A percentile compares a stretch with the other conserved stretches of the same genome.
These are phyloP conservation scores for Morelia viridis DNA, from an alignment of 2,797 vertebrate genomes.

Conservation along the genomic window DNA sequence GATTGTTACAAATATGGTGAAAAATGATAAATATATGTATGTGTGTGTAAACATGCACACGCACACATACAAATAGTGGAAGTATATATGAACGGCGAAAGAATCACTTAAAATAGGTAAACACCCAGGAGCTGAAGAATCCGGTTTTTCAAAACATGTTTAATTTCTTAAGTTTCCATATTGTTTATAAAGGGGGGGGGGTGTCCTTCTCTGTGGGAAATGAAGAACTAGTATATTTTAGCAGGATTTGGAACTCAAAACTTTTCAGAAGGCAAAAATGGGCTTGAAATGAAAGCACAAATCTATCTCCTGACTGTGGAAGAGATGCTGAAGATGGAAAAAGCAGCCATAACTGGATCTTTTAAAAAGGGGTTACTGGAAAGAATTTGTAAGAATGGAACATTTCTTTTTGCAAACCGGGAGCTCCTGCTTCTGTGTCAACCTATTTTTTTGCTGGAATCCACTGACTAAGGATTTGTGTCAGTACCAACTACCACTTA, in stretches of 20 bases:
- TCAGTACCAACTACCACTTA: neutral
- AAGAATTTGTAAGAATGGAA: neutral
- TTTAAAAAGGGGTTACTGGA: neutral
- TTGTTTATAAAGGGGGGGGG: neutral
- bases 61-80: neutral
- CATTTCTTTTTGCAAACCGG: neutral
- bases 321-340: neutral
- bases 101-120: conserved; percentile 38
- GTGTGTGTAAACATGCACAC: conserved; percentile 16
- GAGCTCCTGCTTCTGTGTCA: neutral
- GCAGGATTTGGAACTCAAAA: neutral
- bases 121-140: conserved; percentile 29
- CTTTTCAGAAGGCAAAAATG: neutral
- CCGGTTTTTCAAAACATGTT: conserved; percentile 7
- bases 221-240: neutral
- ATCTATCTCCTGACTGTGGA: neutral
- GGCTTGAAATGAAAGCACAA: neutral
- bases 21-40: conserved; percentile 37
- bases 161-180: neutral
- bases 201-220: no score
- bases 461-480: neutral
- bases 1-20: conserved; percentile 27
- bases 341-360: neutral
- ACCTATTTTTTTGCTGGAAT: neutral
- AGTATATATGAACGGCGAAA: conserved; percentile 40